phyloP scores from a whole-genome alignment of 2,888 invertebrate genomes.

The Trypoxylon attenuatum region DNA sequence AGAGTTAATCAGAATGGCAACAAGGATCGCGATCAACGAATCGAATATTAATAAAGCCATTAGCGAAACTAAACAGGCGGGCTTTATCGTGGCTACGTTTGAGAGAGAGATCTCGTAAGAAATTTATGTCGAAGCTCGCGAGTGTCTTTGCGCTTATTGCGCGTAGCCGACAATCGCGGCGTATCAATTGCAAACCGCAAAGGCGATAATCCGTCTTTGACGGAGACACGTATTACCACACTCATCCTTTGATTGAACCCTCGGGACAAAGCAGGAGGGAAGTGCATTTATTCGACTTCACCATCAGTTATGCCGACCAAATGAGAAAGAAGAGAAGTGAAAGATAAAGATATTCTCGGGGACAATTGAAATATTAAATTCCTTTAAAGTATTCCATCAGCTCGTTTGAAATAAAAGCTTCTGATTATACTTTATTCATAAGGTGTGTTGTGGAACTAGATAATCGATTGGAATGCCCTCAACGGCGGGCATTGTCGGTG shows the following conservation, averaged over 20 bases:
- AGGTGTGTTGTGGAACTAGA: slow-evolving; percentile 30
- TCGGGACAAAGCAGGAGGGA: slow-evolving; percentile 30
- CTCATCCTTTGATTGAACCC: slow-evolving; percentile 29
- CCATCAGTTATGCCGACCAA: slow-evolving; percentile 20
- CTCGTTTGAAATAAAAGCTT: slow-evolving; percentile 13
- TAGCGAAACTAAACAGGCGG: too few species aligned
- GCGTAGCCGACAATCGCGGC: slow-evolving; percentile 17
- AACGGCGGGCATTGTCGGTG: neutral
- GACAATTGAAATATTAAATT: slow-evolving; percentile 48
- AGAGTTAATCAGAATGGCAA: too few species aligned
- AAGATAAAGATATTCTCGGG: neutral
- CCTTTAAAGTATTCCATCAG: slow-evolving; percentile 32
- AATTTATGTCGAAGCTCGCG: neutral
- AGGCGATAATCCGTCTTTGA: slow-evolving; percentile 39
- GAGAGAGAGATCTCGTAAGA: slow-evolving; percentile 20
- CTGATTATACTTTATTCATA: slow-evolving; percentile 27
- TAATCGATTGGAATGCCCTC: slow-evolving; percentile 38
- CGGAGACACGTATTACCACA: slow-evolving; percentile 23
- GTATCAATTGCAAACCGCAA: slow-evolving; percentile 42
- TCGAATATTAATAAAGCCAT: too few species aligned
- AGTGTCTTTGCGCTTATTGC: slow-evolving; percentile 21
- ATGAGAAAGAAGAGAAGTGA: neutral
- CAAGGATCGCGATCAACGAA: too few species aligned
- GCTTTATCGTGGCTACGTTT: too few species aligned
- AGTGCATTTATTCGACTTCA: slow-evolving; percentile 29